Base-by-base conservation (phyloP, 2,113 vertebrate species). In the Neoarius graeffei region DNA sequence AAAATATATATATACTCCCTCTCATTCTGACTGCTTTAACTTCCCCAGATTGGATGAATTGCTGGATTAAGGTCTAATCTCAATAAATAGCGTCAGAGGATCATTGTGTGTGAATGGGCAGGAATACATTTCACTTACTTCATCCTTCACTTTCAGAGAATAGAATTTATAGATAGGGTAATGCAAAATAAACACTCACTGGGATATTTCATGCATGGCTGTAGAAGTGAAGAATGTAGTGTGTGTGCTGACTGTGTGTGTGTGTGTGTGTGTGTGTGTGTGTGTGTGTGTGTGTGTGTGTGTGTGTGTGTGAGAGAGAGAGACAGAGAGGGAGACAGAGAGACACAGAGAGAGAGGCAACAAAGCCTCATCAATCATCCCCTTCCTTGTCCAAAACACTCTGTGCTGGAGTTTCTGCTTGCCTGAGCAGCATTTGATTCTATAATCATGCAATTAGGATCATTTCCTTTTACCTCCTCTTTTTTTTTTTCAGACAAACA, bases 51-150 rank as follows among this genome's bases (percentile, higher is more conserved):
- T 60, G 48, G 42, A 54, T 69, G 64, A 23, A 20, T 27, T 25
- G 15, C 25, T 80, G 52, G 64, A 84, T 81, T 73, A 87, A 23
- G 14, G 30, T 42, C 42, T 80, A 57, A 54, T 50, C 52, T 30
- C 13, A 19, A 25, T 9, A 50, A 69, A 87, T 73, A 82, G 52
- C 25, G 27, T 42, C 27, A 48, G 7, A 50, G 27, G 62, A 81
- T 56, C 77, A 57, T 14, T 20, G 19, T 35, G 91, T 87, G 81
- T 83, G 88, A 88, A 71, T 81, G 89, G 88, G 88, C 87, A 59
- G 62, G 92, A 90, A 90, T 92, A 19, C 30, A 93, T 92, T 92
- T 91, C 93, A 84, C 83, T 1, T 20, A 74, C n/a, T 35, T 67
- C 89, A 42, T 74, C 69, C 69, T 76, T 27, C 35, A 13, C 14